phyloP scores from a whole-genome alignment of 2,797 vertebrate species.

The Pempheris klunzingeri region DNA sequence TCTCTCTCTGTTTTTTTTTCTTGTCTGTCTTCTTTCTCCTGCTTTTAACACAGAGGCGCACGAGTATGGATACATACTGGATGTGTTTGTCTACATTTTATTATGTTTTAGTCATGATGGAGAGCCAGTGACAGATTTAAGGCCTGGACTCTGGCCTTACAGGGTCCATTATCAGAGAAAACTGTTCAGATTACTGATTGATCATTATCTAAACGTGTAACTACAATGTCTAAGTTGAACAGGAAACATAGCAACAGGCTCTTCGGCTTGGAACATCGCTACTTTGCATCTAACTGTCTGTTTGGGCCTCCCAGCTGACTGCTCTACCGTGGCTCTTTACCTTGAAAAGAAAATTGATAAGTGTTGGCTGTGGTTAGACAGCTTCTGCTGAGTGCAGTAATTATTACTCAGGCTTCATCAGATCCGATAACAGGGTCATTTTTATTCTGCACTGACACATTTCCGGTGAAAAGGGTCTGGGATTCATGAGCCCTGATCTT shows the following conservation, averaged over 20 bases:
- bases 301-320: constrained; percentile 17
- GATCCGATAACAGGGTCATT: too few species aligned
- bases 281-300: constrained; percentile 8
- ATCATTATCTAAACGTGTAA: background rate
- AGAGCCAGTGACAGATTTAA: too few species aligned
- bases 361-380: constrained; percentile 17
- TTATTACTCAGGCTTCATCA: constrained; percentile 46
- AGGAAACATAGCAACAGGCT: background rate
- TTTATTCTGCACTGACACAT: too few species aligned
- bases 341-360: constrained; percentile 40
- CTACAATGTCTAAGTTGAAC: background rate
- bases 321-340: constrained; percentile 12
- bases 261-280: background rate
- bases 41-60: background rate
- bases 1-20: background rate
- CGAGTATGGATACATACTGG: too few species aligned
- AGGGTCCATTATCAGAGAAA: background rate
- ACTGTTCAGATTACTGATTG: background rate
- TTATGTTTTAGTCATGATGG: too few species aligned
- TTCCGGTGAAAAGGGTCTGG: too few species aligned
- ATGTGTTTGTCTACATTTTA: too few species aligned
- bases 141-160: too few species aligned
- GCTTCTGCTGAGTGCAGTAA: constrained; percentile 31
- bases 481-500: too few species aligned
- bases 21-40: background rate